Conservation (phyloP, 2,888 invertebrate species). For the Lasioglossum malachurum region DNA sequence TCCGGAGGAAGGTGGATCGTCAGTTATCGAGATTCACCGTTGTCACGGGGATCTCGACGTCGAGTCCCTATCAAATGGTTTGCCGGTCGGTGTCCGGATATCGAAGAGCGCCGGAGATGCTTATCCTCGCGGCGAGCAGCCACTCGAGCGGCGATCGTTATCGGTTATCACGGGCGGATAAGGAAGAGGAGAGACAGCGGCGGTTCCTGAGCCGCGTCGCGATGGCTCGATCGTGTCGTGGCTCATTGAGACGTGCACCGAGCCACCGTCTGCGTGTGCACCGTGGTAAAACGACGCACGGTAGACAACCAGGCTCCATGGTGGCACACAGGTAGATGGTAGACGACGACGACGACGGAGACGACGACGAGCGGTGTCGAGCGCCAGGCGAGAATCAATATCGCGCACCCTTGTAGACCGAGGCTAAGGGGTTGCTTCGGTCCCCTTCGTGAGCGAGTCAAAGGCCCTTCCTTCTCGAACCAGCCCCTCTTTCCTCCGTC, state of each 20-base stretch:
- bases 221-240: conserved; percentile 64
- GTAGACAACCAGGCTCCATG: conserved; percentile 54
- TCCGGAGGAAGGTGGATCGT: conserved; percentile 10
- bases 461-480: conserved; percentile 66
- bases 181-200: conserved; percentile 16
- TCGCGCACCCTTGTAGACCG: conserved; percentile 74
- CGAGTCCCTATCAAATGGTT: conserved; percentile 25
- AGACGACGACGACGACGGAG: neutral
- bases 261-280: conserved; percentile 40
- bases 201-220: neutral
- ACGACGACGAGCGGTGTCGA: conserved; percentile 44
- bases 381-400: conserved; percentile 77
- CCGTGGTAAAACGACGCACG: conserved; percentile 47
- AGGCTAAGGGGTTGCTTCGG: conserved; percentile 70
- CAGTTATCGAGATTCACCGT: conserved; percentile 47
- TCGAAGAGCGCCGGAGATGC: conserved; percentile 54
- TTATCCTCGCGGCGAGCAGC: conserved; percentile 46
- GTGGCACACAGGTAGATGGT: conserved; percentile 8
- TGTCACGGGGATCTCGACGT: conserved; percentile 18
- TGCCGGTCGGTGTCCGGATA: conserved; percentile 26
- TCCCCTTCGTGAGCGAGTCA: conserved; percentile 70
- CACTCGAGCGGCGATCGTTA: conserved; percentile 63
- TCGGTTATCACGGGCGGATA: conserved; percentile 50
- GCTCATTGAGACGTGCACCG: conserved; percentile 75
- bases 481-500: conserved; percentile 18